Evolutionary conservation across 2,888 invertebrate genomes (phyloP), one percentile per base, ranked within the genome.

Genomic region (Leptinotarsa tumamoca): DNA sequence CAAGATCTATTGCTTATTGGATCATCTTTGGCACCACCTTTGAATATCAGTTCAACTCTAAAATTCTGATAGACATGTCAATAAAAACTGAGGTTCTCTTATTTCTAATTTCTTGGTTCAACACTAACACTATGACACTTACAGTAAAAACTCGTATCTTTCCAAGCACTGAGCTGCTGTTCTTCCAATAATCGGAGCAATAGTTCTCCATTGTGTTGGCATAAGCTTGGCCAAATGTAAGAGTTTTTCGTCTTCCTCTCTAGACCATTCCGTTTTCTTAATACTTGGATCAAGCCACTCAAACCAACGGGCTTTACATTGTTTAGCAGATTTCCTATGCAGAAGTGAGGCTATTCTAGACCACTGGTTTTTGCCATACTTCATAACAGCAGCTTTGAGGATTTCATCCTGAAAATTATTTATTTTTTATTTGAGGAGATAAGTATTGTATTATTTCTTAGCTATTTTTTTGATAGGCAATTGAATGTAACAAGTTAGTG

Each of bases 341-440:
- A 99, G 90, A 75, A 99, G 89, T 0, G 99, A 99, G 43, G 99
- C 99, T 88, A 99, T 99, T 86, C 99, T 95, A 72, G 98, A 98
- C 99, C 99, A 99, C 88, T 99, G 99, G 88, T 99, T 99, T 92
- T 99, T 99, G 83, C 99, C 99, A 95, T 99, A 99, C 95, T 99
- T 99, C 99, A 99, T 99, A 76, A 99, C 99, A 88, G 99, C 99
- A 76, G 99, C 99, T 92, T 99, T 99, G 77, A 99, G 93, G 86
- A 99, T 99, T 91, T 99, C 99, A 98, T 99, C 99, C 98, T 99
- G 89, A 80, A 77, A 43, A 67, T 4, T 4, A n/a, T 67, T 7
- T 1, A 1, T 71, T 67, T 49, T 18, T 63, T 54, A 68, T 33
- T 33, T 33, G 33, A 33, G 7, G 27, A 27, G 27, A 27, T 23